Evolutionary conservation across 37 sponge, comb jelly and placozoan species (phyloP).

Genomic region (Chondrilla cf. caribensis): DNA sequence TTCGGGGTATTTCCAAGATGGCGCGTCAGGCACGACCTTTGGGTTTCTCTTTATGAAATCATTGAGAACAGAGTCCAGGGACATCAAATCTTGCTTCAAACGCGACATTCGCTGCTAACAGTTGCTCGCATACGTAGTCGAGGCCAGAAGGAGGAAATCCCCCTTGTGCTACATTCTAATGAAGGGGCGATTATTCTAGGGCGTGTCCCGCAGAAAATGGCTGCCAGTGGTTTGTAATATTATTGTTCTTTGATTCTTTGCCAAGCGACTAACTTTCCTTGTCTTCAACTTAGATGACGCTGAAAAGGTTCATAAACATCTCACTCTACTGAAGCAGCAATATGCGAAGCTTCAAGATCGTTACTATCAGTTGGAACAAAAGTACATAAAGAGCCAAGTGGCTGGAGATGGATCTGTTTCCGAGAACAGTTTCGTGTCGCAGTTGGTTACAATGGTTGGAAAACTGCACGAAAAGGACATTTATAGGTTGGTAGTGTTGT

Average conservation of each 20-base stretch:
- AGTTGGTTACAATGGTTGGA: conserved; percentile 49
- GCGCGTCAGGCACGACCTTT: background rate
- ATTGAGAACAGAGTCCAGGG: background rate
- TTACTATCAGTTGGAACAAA: conserved; percentile 78
- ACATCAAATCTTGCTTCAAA: conserved; percentile 4
- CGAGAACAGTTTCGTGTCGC: conserved; percentile 66
- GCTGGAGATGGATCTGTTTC: conserved; percentile 42
- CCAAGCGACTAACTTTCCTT: background rate
- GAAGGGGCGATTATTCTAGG: too few relatives aligned
- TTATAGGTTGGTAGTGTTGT: conserved; percentile 55
- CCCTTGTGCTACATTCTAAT: too few relatives aligned
- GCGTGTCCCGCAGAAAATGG: background rate
- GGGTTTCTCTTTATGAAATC: background rate
- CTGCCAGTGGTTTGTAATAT: background rate
- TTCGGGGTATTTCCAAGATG: conserved; percentile 73
- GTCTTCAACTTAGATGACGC: conserved; percentile 45
- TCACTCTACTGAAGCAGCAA: conserved; percentile 85
- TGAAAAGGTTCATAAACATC: conserved; percentile 83
- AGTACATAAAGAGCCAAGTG: conserved; percentile 62
- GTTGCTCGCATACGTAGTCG: too few relatives aligned
- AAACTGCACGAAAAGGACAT: conserved; percentile 80
- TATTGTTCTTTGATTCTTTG: background rate
- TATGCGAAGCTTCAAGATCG: conserved; percentile 86
- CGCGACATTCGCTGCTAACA: background rate
- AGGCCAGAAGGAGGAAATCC: too few relatives aligned